phyloP scores from a whole-genome alignment of 2,113 vertebrate species.

The Xenotilapia leptura region DNA sequence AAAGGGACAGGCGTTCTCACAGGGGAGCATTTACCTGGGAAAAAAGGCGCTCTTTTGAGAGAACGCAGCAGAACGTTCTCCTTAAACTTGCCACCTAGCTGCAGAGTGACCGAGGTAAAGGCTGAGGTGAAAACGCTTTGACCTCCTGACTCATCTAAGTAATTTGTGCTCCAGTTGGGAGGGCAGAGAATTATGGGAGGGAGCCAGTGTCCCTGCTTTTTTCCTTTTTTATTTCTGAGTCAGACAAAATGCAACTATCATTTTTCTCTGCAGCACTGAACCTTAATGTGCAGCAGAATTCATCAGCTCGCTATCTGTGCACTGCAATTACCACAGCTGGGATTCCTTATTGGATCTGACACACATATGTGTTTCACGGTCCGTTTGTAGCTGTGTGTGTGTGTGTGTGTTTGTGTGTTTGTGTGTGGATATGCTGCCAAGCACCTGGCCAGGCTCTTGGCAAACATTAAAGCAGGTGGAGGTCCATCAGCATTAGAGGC shows the following conservation, averaged over 20 bases:
- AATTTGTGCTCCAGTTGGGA: not conserved
- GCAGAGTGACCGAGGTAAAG: not conserved
- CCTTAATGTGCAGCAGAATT: constrained; percentile 9
- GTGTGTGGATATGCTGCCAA: not conserved
- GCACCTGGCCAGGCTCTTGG: constrained; percentile 42
- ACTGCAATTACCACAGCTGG: constrained; percentile 36
- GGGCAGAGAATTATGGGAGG: not conserved
- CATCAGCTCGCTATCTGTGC: not conserved
- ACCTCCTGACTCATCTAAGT: not conserved
- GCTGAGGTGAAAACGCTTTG: not conserved
- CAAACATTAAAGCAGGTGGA: constrained; percentile 44
- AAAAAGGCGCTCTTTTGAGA: not conserved
- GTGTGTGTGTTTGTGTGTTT: not conserved
- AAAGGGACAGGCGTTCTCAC: not conserved
- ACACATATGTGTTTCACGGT: constrained; percentile 7
- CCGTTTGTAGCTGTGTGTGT: not conserved
- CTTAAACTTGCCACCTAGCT: not conserved
- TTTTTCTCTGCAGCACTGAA: constrained; percentile 5
- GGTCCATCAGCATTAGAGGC: constrained; percentile 52
- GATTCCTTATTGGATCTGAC: constrained; percentile 30
- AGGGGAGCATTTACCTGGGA: not conserved
- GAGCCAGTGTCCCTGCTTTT: not conserved
- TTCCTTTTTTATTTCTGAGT: not conserved
- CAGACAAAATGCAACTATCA: not conserved
- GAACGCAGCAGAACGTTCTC: not conserved